phyloP scores from a whole-genome alignment of 2,888 invertebrate genomes.

The Scaptomyza caliginosa region DNA sequence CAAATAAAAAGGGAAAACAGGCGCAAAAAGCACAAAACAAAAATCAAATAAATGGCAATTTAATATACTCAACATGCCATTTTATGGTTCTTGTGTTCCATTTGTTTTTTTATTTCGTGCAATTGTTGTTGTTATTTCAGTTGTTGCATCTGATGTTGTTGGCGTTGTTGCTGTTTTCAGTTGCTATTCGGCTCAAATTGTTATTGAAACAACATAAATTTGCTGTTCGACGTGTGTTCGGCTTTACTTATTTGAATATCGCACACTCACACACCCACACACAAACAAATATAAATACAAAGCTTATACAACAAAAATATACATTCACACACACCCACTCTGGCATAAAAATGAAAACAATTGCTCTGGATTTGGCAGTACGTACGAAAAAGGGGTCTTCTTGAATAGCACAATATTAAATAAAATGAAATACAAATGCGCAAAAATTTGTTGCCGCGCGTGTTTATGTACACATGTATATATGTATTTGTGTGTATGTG shows the following conservation, averaged over 20 bases:
- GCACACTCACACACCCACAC: constrained; percentile 4
- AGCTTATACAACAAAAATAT: constrained; percentile 1
- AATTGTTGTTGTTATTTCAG: constrained; percentile 26
- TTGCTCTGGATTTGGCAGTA: constrained; percentile 59
- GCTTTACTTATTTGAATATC: constrained; percentile 63
- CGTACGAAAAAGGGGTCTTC: constrained; percentile 49
- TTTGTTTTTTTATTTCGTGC: constrained; percentile 8
- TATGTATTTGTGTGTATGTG: not conserved
- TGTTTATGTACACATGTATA: not conserved
- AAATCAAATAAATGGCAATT: constrained; percentile 78
- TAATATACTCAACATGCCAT: constrained; percentile 75
- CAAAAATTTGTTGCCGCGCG: constrained; percentile 40
- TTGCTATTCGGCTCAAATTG: constrained; percentile 65
- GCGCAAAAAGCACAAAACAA: constrained; percentile 51
- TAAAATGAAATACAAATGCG: constrained; percentile 55
- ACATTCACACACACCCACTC: constrained; percentile 4
- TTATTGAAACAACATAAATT: constrained; percentile 76
- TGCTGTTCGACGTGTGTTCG: constrained; percentile 61
- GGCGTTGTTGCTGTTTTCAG: constrained; percentile 29
- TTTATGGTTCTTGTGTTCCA: constrained; percentile 45
- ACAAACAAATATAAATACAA: constrained; percentile 1
- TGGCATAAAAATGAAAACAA: constrained; percentile 28
- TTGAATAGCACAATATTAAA: constrained; percentile 65
- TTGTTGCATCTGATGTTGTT: constrained; percentile 21
- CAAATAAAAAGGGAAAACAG: constrained; percentile 8